Conservation (phyloP, 2,888 invertebrate genomes). For the Orthosia incerta region DNA sequence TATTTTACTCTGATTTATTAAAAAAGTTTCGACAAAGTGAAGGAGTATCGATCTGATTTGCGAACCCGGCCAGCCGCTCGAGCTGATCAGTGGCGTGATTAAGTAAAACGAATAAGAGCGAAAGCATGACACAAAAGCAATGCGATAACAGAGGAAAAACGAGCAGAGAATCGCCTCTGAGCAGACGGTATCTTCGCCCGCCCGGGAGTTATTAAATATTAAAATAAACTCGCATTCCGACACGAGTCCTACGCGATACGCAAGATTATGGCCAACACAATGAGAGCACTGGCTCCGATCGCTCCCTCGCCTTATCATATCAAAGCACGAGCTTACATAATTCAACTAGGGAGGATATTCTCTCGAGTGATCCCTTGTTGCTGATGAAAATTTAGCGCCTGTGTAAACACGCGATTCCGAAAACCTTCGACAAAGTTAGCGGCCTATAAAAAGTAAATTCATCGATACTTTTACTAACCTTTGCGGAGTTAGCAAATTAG, state of each 20-base stretch:
- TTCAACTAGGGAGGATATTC: slow-evolving; percentile 80
- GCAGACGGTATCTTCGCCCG: slow-evolving; percentile 87
- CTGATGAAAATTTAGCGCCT: slow-evolving; percentile 80
- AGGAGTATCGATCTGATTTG: slow-evolving; percentile 73
- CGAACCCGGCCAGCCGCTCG: slow-evolving; percentile 76
- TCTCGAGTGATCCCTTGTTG: slow-evolving; percentile 71
- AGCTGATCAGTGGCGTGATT: slow-evolving; percentile 84
- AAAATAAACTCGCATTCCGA: slow-evolving; percentile 90
- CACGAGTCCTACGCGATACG: slow-evolving; percentile 89
- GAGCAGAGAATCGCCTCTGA: slow-evolving; percentile 86
- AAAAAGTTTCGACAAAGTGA: slow-evolving; percentile 47
- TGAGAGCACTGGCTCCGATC: slow-evolving; percentile 86
- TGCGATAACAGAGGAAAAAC: slow-evolving; percentile 88
- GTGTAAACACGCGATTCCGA: slow-evolving; percentile 71
- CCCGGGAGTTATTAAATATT: slow-evolving; percentile 90
- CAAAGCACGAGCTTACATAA: slow-evolving; percentile 86
- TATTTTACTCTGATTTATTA: slow-evolving; percentile 23
- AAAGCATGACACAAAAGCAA: slow-evolving; percentile 89
- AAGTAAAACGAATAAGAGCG: slow-evolving; percentile 86
- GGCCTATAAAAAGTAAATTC: slow-evolving; percentile 56
- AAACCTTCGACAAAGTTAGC: slow-evolving; percentile 62
- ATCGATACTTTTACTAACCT: slow-evolving; percentile 60
- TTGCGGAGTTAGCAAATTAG: slow-evolving; percentile 50
- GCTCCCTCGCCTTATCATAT: slow-evolving; percentile 87
- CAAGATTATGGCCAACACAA: slow-evolving; percentile 89